Evolutionary conservation across 2,888 invertebrate genomes (phyloP).

Genomic region (Xylota segnis): DNA sequence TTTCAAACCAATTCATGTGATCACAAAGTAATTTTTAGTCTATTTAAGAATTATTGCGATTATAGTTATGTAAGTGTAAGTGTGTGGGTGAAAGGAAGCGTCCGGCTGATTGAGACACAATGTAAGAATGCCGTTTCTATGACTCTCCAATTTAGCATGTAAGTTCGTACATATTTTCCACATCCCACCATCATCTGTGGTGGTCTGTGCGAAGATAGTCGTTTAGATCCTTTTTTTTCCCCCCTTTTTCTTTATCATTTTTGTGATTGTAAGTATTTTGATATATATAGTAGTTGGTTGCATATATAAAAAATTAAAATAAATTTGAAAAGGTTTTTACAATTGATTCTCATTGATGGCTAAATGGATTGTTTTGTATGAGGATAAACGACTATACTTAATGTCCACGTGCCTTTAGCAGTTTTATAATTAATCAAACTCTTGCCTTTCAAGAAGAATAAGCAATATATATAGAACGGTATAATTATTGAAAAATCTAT

Average conservation of each 20-base stretch:
- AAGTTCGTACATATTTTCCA: constrained; percentile 17
- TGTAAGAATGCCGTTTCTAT: constrained; percentile 40
- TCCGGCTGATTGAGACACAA: constrained; percentile 45
- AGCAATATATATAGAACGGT: constrained; percentile 35
- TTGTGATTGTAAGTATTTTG: constrained; percentile 20
- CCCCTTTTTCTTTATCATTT: not conserved
- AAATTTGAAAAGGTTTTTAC: constrained; percentile 20
- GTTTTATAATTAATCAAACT: constrained; percentile 33
- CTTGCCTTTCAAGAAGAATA: constrained; percentile 32
- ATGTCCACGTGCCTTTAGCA: constrained; percentile 71
- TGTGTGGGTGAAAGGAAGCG: constrained; percentile 66
- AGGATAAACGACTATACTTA: constrained; percentile 44
- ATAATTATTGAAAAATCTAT: not conserved
- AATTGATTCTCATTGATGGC: constrained; percentile 24
- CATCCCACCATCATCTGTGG: not conserved
- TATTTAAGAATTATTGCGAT: constrained; percentile 62
- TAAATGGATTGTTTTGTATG: constrained; percentile 65
- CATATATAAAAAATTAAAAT: not conserved
- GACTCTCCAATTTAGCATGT: constrained; percentile 36
- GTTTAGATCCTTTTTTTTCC: not conserved
- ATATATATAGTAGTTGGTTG: constrained; percentile 13
- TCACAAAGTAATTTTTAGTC: constrained; percentile 70
- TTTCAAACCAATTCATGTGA: constrained; percentile 76
- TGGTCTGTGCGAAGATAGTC: not conserved
- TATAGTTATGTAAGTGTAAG: constrained; percentile 53